Conservation (phyloP, 2,888 invertebrate genomes). For the Aphodius sticticus region DNA sequence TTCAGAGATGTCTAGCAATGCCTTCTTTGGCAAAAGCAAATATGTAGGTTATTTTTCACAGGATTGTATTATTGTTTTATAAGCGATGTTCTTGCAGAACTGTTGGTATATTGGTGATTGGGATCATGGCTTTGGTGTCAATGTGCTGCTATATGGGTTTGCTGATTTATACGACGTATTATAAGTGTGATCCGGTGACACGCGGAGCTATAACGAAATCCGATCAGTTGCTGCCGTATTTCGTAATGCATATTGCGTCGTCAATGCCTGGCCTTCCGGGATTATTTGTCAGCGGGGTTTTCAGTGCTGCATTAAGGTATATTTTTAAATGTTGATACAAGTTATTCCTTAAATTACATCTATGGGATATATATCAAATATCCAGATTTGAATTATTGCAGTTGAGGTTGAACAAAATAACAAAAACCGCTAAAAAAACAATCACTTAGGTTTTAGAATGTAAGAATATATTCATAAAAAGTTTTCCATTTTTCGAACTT, state of each 20-base stretch:
- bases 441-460: no score
- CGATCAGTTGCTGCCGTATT: constrained; percentile 81
- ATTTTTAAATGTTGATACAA: background rate
- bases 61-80: constrained; percentile 18
- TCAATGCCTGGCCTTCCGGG: constrained; percentile 82
- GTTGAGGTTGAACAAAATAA: background rate
- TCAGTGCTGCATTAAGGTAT: constrained; percentile 86
- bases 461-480: no score
- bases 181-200: constrained; percentile 85
- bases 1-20: constrained; percentile 83
- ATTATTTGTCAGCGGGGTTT: constrained; percentile 85
- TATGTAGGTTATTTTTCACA: constrained; percentile 64
- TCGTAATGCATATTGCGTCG: constrained; percentile 81
- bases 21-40: constrained; percentile 75
- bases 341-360: background rate
- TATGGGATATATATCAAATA: no score
- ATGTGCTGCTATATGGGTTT: constrained; percentile 87
- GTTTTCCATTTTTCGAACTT: no score
- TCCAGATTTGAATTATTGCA: no score
- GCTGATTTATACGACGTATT: constrained; percentile 85
- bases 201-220: constrained; percentile 74
- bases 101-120: constrained; percentile 78
- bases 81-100: constrained; percentile 65
- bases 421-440: background rate
- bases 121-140: constrained; percentile 76